phyloP scores from a whole-genome alignment of 2,888 invertebrate genomes.

The Toxonevra muliebris region DNA sequence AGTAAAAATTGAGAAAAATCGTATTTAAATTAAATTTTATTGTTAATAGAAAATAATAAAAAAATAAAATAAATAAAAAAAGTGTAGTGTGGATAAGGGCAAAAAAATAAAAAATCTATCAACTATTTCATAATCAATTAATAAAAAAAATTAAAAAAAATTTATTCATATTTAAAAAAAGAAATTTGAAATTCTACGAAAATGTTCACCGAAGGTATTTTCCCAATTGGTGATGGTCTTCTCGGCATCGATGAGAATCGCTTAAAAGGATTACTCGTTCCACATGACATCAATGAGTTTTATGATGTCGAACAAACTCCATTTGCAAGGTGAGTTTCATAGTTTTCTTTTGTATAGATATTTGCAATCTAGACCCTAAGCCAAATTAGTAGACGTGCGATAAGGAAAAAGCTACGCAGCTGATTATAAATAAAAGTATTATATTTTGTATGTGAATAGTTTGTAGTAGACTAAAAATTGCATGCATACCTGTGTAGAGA shows the following conservation, averaged over 20 bases:
- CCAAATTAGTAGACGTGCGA: too few species aligned
- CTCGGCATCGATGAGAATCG: slow-evolving; percentile 76
- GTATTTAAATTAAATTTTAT: too few species aligned
- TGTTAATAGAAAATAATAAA: neutral
- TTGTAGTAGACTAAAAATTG: too few species aligned
- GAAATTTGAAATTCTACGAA: slow-evolving; percentile 36
- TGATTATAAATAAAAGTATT: too few species aligned
- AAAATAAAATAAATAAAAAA: neutral
- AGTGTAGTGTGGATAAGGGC: neutral
- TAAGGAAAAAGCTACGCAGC: too few species aligned
- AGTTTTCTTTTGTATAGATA: too few species aligned
- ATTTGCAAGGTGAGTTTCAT: slow-evolving; percentile 76
- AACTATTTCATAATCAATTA: slow-evolving; percentile 4
- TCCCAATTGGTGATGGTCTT: slow-evolving; percentile 73
- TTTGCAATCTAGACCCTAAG: too few species aligned
- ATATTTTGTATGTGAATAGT: too few species aligned
- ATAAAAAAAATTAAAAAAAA: slow-evolving; percentile 10
- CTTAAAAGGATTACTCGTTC: slow-evolving; percentile 74
- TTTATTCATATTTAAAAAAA: slow-evolving; percentile 22
- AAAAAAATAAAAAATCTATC: slow-evolving; percentile 6
- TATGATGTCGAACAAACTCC: slow-evolving; percentile 85
- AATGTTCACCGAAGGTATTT: slow-evolving; percentile 64
- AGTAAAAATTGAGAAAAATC: too few species aligned
- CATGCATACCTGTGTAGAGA: too few species aligned
- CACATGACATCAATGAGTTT: slow-evolving; percentile 78